Evolutionary conservation across 2,113 vertebrate species (phyloP), one percentile per base, ranked within the genome.

Genomic region (Cyprinodon brontotheroides): DNA sequence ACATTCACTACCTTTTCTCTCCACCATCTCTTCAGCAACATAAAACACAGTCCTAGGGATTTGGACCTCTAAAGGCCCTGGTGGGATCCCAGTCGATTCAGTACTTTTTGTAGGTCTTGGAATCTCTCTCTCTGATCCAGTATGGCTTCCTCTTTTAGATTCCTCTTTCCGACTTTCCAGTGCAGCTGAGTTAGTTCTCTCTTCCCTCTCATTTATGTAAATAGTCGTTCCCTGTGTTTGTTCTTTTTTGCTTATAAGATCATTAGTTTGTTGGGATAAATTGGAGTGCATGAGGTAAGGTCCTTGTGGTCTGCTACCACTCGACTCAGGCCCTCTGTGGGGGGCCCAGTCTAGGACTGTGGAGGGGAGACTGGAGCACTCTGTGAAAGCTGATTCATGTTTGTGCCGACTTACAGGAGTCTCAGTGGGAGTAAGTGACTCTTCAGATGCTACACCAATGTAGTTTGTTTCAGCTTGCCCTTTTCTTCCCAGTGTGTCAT

Each of bases 21-120:
- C 84, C 9, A 60, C 37, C 59, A 75, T 69, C 41, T 91, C 87
- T 40, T 92, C 91, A 0, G 85, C 92, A 22, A 94, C 89, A 4
- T 92, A 94, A 86, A 94, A 94, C 62, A 92, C 92, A 37, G 89
- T 85, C 76, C 89, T 89, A 29, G 92, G 93, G 61, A 93, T 92
- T 37, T 87, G 85, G 50, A 92, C 82, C 65, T 93, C 88, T 0
- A 85, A 45, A 0, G 76, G 62, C 9, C 39, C 65, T 17, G 61
- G 39, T 20, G 61, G 9, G 20, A 61, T 65, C 45, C 74, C 85
- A 4, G 63, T 43, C 6, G 82, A 45, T 11, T 68, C 0, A 1
- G 67, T 75, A 39, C 43, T 82, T 82, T 83, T 87, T 0, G 82
- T 86, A 61, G 76, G 86, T 76, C 70, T 84, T 10, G 85, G 81